Base-by-base conservation (phyloP, 2,888 invertebrate genomes). In the Lasioglossum malachurum region DNA sequence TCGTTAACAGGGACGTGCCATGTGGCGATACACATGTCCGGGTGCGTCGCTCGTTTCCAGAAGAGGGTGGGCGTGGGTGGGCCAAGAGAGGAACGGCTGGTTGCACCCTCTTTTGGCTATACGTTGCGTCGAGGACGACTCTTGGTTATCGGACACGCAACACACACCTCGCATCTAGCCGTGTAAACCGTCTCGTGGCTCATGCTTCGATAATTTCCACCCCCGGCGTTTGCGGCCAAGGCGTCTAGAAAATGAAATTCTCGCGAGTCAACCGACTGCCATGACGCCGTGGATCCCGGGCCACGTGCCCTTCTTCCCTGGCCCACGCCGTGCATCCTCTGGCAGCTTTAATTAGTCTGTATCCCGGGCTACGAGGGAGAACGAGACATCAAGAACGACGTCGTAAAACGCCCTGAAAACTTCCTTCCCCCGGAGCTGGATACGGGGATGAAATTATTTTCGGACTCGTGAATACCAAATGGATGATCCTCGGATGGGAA, bases 21-120 rank as follows among this genome's bases (percentile, higher is more conserved):
- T 93, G 93, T 92, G 93, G 92, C 84, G 88, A 88, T 92, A 92
- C 92, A 91, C 90, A 87, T 89, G 90, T 90, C 90, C 86, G 80
- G 23, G 23, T 23, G 53, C 53, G 23, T 19, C 23, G n/a, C 23
- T n/a, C 41, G 31, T 74, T 75, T 71, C 8, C n/a, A 67, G 53
- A 71, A 41, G 46, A 16, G 57, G 53, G n/a, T 31, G 49, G 19
- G 67, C 27, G 49, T 71, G 27, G 38, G 57, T n/a, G 53, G 72
- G 31, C 64, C 31, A 27, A 27, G 64, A 31, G 64, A 64, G 27
- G 2, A 60, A 60, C 60, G 31, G 23, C 27, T 23, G 78, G 72
- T 71, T 74, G 82, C 81, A 79, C 82, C 82, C 87, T 57, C 57
- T 87, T 78, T 78, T 14, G 31, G 49, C 67, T 53, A 46, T 69